phyloP scores from a whole-genome alignment of 2,888 invertebrate species.

The Lymantria dispar region DNA sequence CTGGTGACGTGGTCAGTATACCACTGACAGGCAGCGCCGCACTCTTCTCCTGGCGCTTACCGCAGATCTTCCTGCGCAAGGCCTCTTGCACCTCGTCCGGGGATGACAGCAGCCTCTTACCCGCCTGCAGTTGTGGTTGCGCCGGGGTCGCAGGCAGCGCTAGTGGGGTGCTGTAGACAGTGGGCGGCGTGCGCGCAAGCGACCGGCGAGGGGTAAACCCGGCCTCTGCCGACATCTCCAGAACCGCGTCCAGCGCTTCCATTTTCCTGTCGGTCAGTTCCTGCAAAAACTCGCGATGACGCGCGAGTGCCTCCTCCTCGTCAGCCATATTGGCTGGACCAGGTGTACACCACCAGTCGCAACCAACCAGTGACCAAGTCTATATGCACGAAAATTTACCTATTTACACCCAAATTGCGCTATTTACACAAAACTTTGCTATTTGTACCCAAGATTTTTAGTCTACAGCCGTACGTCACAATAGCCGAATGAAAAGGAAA shows the following conservation, averaged over 20 bases:
- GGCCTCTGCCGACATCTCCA: neutral
- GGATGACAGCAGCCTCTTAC: neutral
- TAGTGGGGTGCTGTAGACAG: neutral
- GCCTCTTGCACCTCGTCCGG: constrained; percentile 6
- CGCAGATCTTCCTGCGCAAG: neutral
- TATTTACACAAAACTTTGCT: too few relatives aligned
- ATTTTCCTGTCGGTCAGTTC: neutral
- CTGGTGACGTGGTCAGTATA: neutral
- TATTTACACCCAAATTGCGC: too few relatives aligned
- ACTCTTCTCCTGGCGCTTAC: accelerated
- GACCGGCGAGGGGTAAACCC: neutral
- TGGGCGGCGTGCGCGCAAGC: neutral
- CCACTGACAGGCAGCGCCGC: neutral
- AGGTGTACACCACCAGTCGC: too few relatives aligned
- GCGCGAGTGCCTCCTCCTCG: neutral
- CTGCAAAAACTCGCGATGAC: neutral
- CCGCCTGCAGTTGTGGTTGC: neutral
- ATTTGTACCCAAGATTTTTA: too few relatives aligned
- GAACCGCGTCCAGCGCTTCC: neutral
- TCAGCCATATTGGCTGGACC: neutral
- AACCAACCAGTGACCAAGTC: too few relatives aligned
- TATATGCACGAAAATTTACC: too few relatives aligned
- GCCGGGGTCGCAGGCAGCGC: neutral
- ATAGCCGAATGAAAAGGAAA: too few relatives aligned
- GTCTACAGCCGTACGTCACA: too few relatives aligned